Evolutionary conservation across 2,113 vertebrate genomes (phyloP).

Genomic region (Cyprinus carpio): DNA sequence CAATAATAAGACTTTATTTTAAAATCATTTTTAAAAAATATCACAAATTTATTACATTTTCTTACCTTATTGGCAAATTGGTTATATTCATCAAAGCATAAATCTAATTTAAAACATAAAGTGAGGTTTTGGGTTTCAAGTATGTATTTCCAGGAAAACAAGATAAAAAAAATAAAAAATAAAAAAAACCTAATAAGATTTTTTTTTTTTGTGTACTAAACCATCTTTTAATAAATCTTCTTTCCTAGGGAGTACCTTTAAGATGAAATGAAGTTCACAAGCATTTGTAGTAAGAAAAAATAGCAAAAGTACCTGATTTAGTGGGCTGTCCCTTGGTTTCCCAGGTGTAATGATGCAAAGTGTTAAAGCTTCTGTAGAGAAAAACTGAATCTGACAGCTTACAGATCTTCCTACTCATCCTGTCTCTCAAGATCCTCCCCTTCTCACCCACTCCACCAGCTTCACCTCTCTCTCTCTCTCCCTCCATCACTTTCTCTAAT

Average conservation of each 20-base stretch:
- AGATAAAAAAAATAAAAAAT: no score
- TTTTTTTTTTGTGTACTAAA: background rate
- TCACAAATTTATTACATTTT: background rate
- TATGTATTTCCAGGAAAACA: no score
- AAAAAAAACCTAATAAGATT: no score
- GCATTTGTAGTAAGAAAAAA: constrained; percentile 9
- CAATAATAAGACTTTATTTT: no score
- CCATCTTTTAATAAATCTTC: background rate
- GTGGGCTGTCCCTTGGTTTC: constrained; percentile 10
- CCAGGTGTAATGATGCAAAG: constrained; percentile 12
- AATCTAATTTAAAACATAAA: background rate
- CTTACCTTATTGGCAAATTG: background rate
- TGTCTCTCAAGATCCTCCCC: constrained; percentile 44
- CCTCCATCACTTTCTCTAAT: constrained; percentile 12
- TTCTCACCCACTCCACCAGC: constrained; percentile 1
- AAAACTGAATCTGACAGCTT: constrained; percentile 17
- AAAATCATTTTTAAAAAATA: no score
- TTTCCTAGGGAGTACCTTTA: background rate
- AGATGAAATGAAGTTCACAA: background rate
- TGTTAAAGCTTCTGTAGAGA: constrained; percentile 24
- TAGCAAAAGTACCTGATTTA: constrained; percentile 41
- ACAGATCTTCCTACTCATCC: constrained; percentile 30
- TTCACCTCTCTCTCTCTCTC: constrained; percentile 18
- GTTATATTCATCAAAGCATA: background rate
- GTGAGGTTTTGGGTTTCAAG: no score